Evolutionary conservation across 2,113 vertebrate species (phyloP).

Genomic region (Etia nguti): DNA sequence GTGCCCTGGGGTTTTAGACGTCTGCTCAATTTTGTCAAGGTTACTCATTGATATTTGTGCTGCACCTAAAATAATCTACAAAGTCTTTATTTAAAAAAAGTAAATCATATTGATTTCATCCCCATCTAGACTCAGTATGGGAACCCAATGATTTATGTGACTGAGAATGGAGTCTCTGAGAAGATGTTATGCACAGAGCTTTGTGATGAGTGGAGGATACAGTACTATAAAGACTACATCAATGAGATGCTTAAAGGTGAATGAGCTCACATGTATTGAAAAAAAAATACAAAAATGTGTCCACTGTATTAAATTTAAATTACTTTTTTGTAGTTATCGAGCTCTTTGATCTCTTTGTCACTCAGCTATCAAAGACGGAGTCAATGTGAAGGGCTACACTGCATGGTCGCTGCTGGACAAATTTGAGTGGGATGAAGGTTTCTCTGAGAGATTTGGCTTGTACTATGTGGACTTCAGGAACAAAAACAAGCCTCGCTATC

Average conservation of each 20-base stretch:
- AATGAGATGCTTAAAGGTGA: constrained; percentile 95
- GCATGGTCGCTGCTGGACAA: constrained; percentile 92
- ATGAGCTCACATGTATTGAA: not conserved
- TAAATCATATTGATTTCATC: not conserved
- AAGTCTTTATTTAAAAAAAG: not conserved
- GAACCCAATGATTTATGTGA: constrained; percentile 87
- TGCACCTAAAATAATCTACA: not conserved
- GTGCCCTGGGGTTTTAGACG: constrained; percentile 92
- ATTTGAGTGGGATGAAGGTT: constrained; percentile 94
- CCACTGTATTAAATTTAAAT: not conserved
- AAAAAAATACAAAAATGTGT: not conserved
- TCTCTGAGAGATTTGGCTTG: constrained; percentile 85
- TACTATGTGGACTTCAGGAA: constrained; percentile 85
- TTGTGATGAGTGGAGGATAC: constrained; percentile 89
- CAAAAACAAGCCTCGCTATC: constrained; percentile 84
- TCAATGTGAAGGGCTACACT: constrained; percentile 84
- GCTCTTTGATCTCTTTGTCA: not conserved
- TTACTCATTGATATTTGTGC: constrained; percentile 29
- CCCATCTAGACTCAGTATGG: constrained; percentile 84
- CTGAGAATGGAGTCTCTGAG: constrained; percentile 89
- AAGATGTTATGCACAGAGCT: constrained; percentile 79
- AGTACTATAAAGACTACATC: constrained; percentile 85
- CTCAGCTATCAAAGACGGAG: constrained; percentile 88
- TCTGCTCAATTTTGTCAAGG: constrained; percentile 92
- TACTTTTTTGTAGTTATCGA: not conserved